These are phyloP conservation scores for Rhinogobius similis DNA, from an alignment of 2,113 vertebrate species.

Conservation along the genomic window DNA sequence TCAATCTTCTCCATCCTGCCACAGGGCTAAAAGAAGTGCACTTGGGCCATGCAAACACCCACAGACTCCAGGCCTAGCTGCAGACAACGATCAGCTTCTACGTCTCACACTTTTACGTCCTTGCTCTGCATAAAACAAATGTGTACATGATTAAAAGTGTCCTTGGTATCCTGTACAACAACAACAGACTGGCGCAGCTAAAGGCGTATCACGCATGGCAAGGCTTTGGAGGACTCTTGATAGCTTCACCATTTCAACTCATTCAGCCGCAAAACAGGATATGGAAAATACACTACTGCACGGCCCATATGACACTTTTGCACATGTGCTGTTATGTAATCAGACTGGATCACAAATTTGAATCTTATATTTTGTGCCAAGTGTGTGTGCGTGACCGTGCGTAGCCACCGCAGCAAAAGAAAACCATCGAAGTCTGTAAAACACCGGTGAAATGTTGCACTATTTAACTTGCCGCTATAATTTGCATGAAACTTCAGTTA, in stretches of 20 bases:
- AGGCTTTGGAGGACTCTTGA: constrained; percentile 36
- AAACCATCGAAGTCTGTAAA: neutral
- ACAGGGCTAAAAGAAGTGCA: constrained; percentile 41
- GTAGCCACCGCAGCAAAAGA: neutral
- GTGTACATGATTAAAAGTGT: constrained; percentile 22
- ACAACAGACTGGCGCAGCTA: constrained; percentile 17
- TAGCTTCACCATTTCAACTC: constrained; percentile 36
- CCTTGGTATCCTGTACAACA: constrained; percentile 21
- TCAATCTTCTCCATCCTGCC: constrained; percentile 75
- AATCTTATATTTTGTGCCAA: neutral
- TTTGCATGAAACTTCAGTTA: neutral
- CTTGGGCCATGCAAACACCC: constrained; percentile 41
- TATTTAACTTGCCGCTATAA: constrained; percentile 8
- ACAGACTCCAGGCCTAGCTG: constrained; percentile 30
- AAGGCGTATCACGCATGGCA: constrained; percentile 31
- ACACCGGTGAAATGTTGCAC: neutral
- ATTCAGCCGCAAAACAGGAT: constrained; percentile 25
- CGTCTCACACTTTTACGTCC: constrained; percentile 26
- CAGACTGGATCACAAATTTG: neutral
- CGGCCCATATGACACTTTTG: constrained; percentile 32
- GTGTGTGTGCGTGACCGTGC: neutral
- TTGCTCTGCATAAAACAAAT: constrained; percentile 43
- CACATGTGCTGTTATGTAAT: constrained; percentile 28
- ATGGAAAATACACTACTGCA: constrained; percentile 19
- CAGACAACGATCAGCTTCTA: constrained; percentile 23